Conservation (phyloP, 2,113 vertebrate genomes). For the Poeciliopsis prolifica region DNA sequence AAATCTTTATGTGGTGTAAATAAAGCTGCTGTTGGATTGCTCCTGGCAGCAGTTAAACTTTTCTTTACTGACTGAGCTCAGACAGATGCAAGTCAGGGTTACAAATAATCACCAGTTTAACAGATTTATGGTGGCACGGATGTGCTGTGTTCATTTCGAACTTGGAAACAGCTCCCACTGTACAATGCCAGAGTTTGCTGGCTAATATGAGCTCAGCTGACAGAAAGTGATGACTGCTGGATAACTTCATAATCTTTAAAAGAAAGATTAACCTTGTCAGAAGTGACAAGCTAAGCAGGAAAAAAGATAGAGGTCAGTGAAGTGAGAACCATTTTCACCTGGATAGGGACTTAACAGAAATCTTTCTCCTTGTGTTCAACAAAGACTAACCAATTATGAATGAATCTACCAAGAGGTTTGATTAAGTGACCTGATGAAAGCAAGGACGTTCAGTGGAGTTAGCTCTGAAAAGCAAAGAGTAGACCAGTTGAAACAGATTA, state of each 20-base stretch:
- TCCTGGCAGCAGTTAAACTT: slow-evolving; percentile 45
- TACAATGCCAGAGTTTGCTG: slow-evolving; percentile 76
- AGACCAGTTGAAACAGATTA: background rate
- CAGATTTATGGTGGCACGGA: slow-evolving; percentile 65
- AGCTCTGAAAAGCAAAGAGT: background rate
- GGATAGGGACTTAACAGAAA: slow-evolving; percentile 33
- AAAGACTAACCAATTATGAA: background rate
- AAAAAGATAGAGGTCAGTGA: slow-evolving; percentile 56
- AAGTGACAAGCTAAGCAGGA: slow-evolving; percentile 69
- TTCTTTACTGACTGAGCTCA: slow-evolving; percentile 60
- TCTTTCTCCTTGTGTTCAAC: background rate
- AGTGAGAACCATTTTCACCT: slow-evolving; percentile 45
- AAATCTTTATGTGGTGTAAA: background rate
- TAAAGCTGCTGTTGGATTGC: slow-evolving; percentile 44
- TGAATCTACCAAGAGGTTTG: background rate
- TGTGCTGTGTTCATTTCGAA: slow-evolving; percentile 77
- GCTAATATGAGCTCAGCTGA: slow-evolving; percentile 80
- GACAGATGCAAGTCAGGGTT: slow-evolving; percentile 38
- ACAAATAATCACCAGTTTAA: slow-evolving; percentile 61
- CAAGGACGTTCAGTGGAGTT: background rate
- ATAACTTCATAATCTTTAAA: slow-evolving; percentile 78
- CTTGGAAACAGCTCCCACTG: slow-evolving; percentile 68
- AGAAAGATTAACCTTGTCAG: slow-evolving; percentile 79
- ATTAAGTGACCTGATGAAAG: background rate
- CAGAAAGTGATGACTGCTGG: slow-evolving; percentile 80